Base-by-base conservation (phyloP, 2,113 vertebrate species). In the Hippotragus niger region DNA sequence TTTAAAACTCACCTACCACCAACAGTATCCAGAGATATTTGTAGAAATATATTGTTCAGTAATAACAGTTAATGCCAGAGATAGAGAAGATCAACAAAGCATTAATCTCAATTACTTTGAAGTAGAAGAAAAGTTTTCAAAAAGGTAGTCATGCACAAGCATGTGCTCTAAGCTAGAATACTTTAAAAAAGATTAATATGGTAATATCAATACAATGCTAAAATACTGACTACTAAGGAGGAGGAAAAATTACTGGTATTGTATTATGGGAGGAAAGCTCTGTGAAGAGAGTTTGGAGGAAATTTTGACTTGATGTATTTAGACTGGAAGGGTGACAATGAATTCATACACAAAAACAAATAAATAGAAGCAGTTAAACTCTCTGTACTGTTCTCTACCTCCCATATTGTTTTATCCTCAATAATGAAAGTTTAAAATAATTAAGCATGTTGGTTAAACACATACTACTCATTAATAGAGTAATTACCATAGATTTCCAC, bases 401-500 rank as follows among this genome's bases (percentile, higher is more conserved):
- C 7, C 10, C 62, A 76, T 80, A 91, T 78, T 92, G 78, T 95
- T 95, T 92, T 97, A 92, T 94, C 25, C 29, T 82, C 58, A 92
- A 40, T 86, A 96, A 98, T 89, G 33, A 88, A 97, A 88, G 67
- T 97, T 97, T 95, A 97, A 91, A 91, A 84, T 96, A 96, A 96
- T 97, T 96, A 96, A 15, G 0, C 33, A 55, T 93, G 62, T 94
- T 97, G 58, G n/a, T 91, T 90, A 95, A 97, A 98, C 89, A 97
- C 55, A 90, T 45, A 14, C 25, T 86, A 87, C 45, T 95, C 71
- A 91, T 97, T 96, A 98, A 96, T 91, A 97, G 50, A 93, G 1
- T 78, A 12, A 95, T 92, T 97, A 94, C 3, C 88, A 96, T 94
- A n/a, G 9, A 97, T 92, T 98, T 96, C 53, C 91, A 97, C 40